A percentile compares a stretch with the other conserved stretches of the same genome.
Evolutionary conservation across 2,113 vertebrate species (phyloP).

Genomic region (Calidris pugnax): DNA sequence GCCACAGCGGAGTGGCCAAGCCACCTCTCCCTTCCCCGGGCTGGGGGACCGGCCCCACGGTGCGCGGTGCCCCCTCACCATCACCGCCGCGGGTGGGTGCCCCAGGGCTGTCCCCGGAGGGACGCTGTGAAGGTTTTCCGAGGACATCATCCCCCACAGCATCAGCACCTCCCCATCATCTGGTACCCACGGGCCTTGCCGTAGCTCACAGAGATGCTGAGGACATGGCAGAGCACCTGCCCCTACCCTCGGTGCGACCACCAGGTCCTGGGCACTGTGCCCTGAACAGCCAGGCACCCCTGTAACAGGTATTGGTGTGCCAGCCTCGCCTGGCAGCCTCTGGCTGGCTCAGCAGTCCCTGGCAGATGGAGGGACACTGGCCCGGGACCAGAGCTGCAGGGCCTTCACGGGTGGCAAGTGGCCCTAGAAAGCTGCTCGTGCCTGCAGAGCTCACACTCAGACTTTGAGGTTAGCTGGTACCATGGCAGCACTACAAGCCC

Average conservation of each 20-base stretch:
- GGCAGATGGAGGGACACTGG: not conserved
- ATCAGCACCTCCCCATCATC: not conserved
- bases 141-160: not conserved
- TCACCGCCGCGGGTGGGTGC: not conserved
- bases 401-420: not conserved
- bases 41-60: rapidly evolving
- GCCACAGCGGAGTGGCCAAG: not conserved
- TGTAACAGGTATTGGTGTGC: no score
- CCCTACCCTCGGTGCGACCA: rapidly evolving
- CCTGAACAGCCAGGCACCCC: no score
- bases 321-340: not conserved
- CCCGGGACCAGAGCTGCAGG: not conserved
- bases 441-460: not conserved
- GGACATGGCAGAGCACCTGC: rapidly evolving
- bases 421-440: not conserved
- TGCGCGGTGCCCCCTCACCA: rapidly evolving
- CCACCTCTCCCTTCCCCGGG: not conserved
- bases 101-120: no score
- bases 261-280: no score
- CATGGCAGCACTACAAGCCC: not conserved
- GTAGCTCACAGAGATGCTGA: not conserved
- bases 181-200: not conserved
- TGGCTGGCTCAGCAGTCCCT: not conserved
- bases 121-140: not conserved
- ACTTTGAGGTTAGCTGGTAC: not conserved